Base-by-base conservation (phyloP, 2,888 invertebrate genomes). In the Flabesymbios commensalis region DNA sequence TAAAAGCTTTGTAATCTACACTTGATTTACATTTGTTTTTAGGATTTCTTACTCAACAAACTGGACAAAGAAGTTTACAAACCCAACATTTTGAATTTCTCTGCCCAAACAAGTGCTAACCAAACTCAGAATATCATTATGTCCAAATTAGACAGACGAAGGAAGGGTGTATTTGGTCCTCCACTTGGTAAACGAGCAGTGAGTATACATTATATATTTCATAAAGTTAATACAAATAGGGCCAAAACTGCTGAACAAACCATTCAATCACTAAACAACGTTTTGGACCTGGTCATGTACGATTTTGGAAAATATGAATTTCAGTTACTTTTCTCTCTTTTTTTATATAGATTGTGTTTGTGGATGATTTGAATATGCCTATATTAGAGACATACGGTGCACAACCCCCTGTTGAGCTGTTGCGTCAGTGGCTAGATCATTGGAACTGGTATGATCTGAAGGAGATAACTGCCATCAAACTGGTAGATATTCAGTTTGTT, bases 321-420 rank as follows among this genome's bases (percentile, higher is more conserved):
- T n/a, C n/a, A n/a, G n/a, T n/a, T n/a, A n/a, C n/a, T n/a, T n/a
- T n/a, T n/a, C n/a, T n/a, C n/a, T n/a, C n/a, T n/a, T n/a, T n/a
- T n/a, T n/a, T n/a, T n/a, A n/a, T n/a, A n/a, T n/a, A 90, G 82
- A 90, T 96, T 17, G 88, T 95, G 49, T 96, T 96, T 80, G 92
- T 97, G 36, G 97, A 97, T 77, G 96, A 97, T 80, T 88, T 97
- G n/a, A 94, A 93, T 74, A 93, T 96, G 93, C 96, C 96, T 0
- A 85, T 91, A 73, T 89, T 91, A 57, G 93, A 94, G 83, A 87
- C 88, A 1, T 95, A 92, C 76, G 96, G 95, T 0, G 94, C 95
- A 0, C 95, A 96, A 80, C 95, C 96, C 0, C 93, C 96, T 0
- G 92, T 97, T 59, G 96, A 97, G 80, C 85, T 97, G 43, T 82